Evolutionary conservation across 2,888 invertebrate genomes (phyloP), one percentile per base, ranked within the genome.

Genomic region (Pedicia rivosa): DNA sequence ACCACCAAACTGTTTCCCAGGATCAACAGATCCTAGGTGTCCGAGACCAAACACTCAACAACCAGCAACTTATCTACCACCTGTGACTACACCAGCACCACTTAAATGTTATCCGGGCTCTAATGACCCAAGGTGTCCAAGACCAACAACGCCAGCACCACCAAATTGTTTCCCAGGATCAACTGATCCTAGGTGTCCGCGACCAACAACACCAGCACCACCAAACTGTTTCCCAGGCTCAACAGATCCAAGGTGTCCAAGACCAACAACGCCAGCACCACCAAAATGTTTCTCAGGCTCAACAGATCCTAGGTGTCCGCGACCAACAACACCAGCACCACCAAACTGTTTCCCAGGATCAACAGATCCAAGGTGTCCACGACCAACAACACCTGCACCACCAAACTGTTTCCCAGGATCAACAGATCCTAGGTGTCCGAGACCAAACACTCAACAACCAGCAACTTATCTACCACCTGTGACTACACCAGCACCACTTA

Each of bases 291-390:
- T 49, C 30, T 55, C 56, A 8, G 59, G 46, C 10, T 44, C 46
- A 4, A 16, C 54, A 0, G 57, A 62, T 38, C 58, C 57, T 0
- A 47, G 56, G 58, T 66, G 51, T 57, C 63, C 41, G 57, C 62
- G 17, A 59, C 59, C 41, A 36, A 44, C 46, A 3, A 44, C 44
- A 1, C 45, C 50, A 16, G 43, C 47, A 9, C 45, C 46, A 30
- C 50, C 52, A 25, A 43, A 42, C 10, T 53, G 59, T 30, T 57
- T 45, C 36, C 57, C 60, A 2, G 59, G 60, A 3, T 47, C 50
- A 3, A 45, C 24, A 3, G 58, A 63, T 35, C 54, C 57, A 6
- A 45, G 55, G 12, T 60, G 59, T 37, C 57, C 57, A 1, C 45
- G 44, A 40, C 28, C 47, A 1, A 44, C 49, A 2, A 50, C 50